A percentile compares a stretch with the other conserved stretches of the same genome.
Conservation (phyloP, 2,888 invertebrate genomes). For the Agrotis puta region DNA sequence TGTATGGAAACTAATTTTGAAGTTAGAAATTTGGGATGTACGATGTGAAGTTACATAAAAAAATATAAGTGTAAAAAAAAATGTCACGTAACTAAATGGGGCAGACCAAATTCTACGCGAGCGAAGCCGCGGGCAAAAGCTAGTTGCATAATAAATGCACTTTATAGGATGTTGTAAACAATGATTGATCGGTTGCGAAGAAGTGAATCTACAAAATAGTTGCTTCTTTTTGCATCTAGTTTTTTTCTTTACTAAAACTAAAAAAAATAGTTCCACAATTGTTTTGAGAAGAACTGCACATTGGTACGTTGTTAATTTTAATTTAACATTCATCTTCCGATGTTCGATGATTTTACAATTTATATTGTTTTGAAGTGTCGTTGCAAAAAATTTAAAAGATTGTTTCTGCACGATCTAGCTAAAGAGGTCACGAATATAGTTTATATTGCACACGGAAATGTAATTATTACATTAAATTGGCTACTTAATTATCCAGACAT, state of each 20-base stretch:
- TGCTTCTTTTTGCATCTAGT: background rate
- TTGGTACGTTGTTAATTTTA: slow-evolving; percentile 9
- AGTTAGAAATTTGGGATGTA: too few species aligned
- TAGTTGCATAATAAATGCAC: too few species aligned
- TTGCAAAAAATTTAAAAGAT: slow-evolving; percentile 33
- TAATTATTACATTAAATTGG: background rate
- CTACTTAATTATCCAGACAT: background rate
- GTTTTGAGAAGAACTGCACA: slow-evolving; percentile 12
- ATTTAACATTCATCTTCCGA: slow-evolving; percentile 32
- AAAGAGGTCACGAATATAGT: slow-evolving; percentile 43
- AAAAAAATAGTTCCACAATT: background rate
- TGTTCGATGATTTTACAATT: slow-evolving; percentile 26
- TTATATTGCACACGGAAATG: slow-evolving; percentile 24
- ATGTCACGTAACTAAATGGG: too few species aligned
- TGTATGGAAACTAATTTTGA: too few species aligned
- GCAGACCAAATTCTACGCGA: too few species aligned
- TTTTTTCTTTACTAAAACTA: background rate
- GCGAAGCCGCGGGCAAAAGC: too few species aligned
- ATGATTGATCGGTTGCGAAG: slow-evolving; percentile 16
- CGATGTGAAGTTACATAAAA: too few species aligned
- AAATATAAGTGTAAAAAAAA: too few species aligned
- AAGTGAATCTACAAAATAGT: slow-evolving; percentile 1
- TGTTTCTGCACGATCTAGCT: slow-evolving; percentile 29
- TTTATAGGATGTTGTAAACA: slow-evolving; percentile 2
- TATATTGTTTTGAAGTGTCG: background rate